Evolutionary conservation across 2,797 vertebrate genomes (phyloP).

Genomic region (Craterocephalus amniculus): DNA sequence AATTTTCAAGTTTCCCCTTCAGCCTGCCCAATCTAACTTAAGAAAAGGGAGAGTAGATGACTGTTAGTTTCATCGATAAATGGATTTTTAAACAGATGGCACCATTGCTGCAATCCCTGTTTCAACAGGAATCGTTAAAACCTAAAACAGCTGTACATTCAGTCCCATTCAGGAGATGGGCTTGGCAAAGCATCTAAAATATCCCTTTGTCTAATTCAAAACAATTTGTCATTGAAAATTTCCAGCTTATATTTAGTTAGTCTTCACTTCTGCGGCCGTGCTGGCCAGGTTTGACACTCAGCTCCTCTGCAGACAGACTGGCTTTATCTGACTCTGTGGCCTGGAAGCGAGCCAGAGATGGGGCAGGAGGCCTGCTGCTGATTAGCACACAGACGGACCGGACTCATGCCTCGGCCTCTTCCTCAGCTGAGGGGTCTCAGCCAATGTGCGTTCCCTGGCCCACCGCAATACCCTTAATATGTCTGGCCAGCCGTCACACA

Average conservation of each 20-base stretch:
- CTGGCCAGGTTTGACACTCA: constrained; percentile 37
- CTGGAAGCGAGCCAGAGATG: constrained; percentile 38
- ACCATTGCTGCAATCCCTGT: background rate
- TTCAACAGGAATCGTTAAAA: background rate
- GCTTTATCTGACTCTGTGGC: constrained; percentile 43
- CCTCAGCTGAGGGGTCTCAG: constrained; percentile 58
- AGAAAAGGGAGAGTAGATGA: background rate
- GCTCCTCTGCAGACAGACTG: constrained; percentile 12
- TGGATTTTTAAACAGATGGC: background rate
- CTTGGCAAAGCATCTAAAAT: background rate
- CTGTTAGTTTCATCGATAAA: background rate
- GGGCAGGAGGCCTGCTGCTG: constrained; percentile 45
- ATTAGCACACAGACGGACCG: constrained; percentile 64
- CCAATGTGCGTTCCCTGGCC: constrained; percentile 74
- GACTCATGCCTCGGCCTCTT: constrained; percentile 71
- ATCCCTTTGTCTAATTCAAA: background rate
- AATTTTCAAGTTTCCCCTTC: background rate
- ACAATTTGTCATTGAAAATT: background rate
- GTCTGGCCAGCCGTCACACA: constrained; percentile 68
- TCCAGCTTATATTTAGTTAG: background rate
- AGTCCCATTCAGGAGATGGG: background rate
- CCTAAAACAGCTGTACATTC: constrained; percentile 16
- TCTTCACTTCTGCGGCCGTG: constrained; percentile 1
- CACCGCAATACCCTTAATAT: constrained; percentile 66
- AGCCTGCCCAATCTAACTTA: background rate